phyloP scores from a whole-genome alignment of 2,888 invertebrate genomes.

The Caenorhabditis imperialis region DNA sequence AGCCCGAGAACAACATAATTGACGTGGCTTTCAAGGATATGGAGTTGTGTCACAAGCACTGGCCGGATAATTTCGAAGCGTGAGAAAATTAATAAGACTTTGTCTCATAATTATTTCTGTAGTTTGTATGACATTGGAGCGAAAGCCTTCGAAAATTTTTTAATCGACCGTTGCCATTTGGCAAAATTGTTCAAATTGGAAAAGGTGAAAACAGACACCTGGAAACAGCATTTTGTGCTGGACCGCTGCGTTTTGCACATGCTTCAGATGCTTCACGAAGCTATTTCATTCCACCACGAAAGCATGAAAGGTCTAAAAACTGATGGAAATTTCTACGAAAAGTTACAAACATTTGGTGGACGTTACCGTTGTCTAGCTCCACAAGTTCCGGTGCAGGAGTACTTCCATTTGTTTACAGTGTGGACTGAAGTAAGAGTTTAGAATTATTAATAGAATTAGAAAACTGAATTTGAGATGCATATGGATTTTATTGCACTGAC shows the following conservation, averaged over 20 bases:
- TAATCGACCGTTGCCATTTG: constrained; percentile 16
- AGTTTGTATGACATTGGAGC: constrained; percentile 43
- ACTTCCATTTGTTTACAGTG: constrained; percentile 24
- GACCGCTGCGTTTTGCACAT: constrained; percentile 33
- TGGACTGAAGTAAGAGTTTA: constrained; percentile 27
- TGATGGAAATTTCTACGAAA: constrained; percentile 6
- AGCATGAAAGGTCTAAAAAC: constrained; percentile 7
- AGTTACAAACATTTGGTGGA: constrained; percentile 35
- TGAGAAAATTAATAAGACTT: neutral
- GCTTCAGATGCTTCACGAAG: constrained; percentile 35
- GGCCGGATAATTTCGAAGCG: constrained; percentile 50
- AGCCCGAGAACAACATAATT: constrained; percentile 29
- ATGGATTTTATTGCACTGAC: constrained; percentile 44
- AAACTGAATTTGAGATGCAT: constrained; percentile 44
- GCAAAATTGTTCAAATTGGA: constrained; percentile 23
- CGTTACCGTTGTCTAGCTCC: constrained; percentile 23
- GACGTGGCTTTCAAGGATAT: constrained; percentile 14
- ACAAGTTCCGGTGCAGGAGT: constrained; percentile 21
- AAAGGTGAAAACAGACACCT: constrained; percentile 12
- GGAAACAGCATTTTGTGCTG: constrained; percentile 31
- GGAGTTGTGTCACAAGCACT: constrained; percentile 33
- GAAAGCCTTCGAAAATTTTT: constrained; percentile 31
- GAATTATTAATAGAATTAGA: too few relatives aligned
- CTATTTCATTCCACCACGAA: constrained; percentile 20
- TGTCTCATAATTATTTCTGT: constrained; percentile 2